phyloP scores from a whole-genome alignment of 2,888 invertebrate genomes.

The Trachelus iudaicus region DNA sequence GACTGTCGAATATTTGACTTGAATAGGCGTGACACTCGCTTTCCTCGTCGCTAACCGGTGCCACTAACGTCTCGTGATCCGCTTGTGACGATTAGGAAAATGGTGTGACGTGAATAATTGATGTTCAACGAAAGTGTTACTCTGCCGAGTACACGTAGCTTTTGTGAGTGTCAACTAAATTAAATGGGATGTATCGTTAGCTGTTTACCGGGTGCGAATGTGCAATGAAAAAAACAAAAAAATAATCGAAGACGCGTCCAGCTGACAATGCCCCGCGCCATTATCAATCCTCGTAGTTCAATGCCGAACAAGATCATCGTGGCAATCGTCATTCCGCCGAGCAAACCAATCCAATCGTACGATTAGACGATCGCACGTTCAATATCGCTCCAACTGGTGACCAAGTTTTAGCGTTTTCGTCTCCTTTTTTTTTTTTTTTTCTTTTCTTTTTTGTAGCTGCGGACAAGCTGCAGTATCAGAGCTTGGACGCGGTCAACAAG shows the following conservation, averaged over 20 bases:
- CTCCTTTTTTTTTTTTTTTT: constrained; percentile 41
- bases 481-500: constrained; percentile 74
- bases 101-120: neutral
- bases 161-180: neutral
- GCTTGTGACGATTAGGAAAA: neutral
- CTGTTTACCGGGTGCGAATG: neutral
- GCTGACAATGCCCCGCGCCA: neutral
- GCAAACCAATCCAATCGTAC: neutral
- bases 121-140: neutral
- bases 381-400: neutral
- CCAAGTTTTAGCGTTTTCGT: constrained; percentile 1
- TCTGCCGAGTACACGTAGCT: neutral
- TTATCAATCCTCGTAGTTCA: neutral
- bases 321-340: neutral
- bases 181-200: neutral
- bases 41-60: neutral
- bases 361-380: neutral
- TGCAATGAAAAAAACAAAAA: neutral
- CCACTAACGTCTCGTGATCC: neutral
- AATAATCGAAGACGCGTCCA: neutral
- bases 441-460: constrained; percentile 66
- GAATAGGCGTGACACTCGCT: neutral
- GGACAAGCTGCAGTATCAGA: constrained; percentile 73
- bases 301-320: neutral
- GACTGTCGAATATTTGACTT: neutral